Base-by-base conservation (phyloP, 2,888 invertebrate genomes). In the Mimachlamys varia region DNA sequence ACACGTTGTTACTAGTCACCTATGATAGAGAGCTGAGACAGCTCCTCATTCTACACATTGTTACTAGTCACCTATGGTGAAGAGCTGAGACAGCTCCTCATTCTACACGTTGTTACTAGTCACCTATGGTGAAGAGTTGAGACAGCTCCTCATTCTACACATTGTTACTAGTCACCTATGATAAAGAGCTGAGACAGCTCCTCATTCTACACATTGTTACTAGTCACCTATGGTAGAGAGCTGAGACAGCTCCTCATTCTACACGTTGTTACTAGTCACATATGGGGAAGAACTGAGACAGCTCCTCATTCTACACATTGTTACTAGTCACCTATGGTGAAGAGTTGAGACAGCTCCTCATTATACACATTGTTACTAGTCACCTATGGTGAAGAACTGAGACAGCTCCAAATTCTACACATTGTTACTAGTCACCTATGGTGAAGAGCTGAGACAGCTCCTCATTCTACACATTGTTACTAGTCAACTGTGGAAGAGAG, bases 401-500 rank as follows among this genome's bases (percentile, higher is more conserved):
- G 94, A 94, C 15, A 95, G 91, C 44, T 95, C 94, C n/a, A n/a
- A n/a, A n/a, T 87, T 94, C 93, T 53, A 92, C 90, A n/a, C n/a
- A n/a, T n/a, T n/a, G n/a, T n/a, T n/a, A n/a, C 2, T 53, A 88
- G 76, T 76, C 22, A 76, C 76, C 76, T 37, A 93, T 89, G n/a
- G 93, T 93, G 89, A 95, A 95, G n/a, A 95, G 92, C 15, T 93
- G 93, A 2, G 94, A 94, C 15, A 95, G 91, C 44, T 95, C 94
- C 88, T 94, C 93, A n/a, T n/a, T n/a, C n/a, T n/a, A n/a, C n/a
- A n/a, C n/a, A n/a, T n/a, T n/a, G n/a, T n/a, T n/a, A n/a, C 2
- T 53, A 88, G 76, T 76, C 22, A 76, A 27, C 76, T 37, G 93
- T 89, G n/a, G 93, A 92, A 89, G 95, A 95, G n/a, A 95, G 92